Evolutionary conservation across 2,797 vertebrate genomes (phyloP), one percentile per base, ranked within the genome.

Genomic region (Macroramphosus scolopax): DNA sequence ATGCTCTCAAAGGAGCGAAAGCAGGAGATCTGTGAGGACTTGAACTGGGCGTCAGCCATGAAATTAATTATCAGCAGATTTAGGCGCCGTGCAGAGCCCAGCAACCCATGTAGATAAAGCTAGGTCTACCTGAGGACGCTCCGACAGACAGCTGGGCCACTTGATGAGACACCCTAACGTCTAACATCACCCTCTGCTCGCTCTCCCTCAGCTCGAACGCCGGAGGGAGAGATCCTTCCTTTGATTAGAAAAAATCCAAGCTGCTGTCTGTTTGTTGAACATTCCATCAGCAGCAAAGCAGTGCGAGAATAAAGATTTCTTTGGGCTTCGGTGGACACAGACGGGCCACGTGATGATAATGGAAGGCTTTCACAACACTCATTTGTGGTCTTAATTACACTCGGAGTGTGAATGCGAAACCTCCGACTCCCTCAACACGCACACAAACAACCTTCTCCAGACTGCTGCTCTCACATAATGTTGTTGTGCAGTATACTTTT

Each of bases 331-430:
- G 16, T 59, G 51, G 51, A 45, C 60, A 51, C 39, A 60, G 72
- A 79, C n/a, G 78, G 68, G 70, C 74, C 58, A 54, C 10, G 17
- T 35, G 26, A 47, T 64, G 52, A 32, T 68, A 68, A 74, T 75
- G 39, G 39, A 58, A 54, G 29, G 29, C 64, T 54, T 60, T 44
- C 32, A 69, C 5, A 24, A 26, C 22, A 6, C 49, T 63, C 25
- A 58, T 51, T 55, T 65, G 37, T 42, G 37, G 22, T 49, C 31
- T 41, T 38, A 31, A n/a, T n/a, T n/a, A n/a, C n/a, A n/a, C n/a
- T n/a, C n/a, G n/a, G n/a, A n/a, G n/a, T n/a, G n/a, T n/a, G n/a
- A n/a, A n/a, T n/a, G n/a, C n/a, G n/a, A n/a, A n/a, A n/a, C n/a
- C n/a, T n/a, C n/a, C n/a, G n/a, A n/a, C n/a, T n/a, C n/a, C n/a